A percentile compares a stretch with the other conserved stretches of the same genome.
Evolutionary conservation across 1,140 invertebrate species (phyloP).

Genomic region (Trypoxylus dichotomus): DNA sequence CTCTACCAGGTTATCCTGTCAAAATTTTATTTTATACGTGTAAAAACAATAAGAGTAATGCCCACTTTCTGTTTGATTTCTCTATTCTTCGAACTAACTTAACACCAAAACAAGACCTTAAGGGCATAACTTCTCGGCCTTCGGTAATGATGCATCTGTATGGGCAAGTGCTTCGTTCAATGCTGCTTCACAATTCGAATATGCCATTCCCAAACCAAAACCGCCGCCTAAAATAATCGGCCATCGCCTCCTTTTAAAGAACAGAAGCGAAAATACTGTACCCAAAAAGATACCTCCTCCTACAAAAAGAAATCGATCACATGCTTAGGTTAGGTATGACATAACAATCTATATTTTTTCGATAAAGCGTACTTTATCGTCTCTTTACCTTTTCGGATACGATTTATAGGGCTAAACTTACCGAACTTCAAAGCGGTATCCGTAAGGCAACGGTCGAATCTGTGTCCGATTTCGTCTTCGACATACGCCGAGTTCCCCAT

Average conservation of each 20-base stretch:
- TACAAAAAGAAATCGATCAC: conserved; percentile 46
- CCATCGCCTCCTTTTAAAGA: conserved; percentile 69
- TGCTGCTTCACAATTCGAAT: conserved; percentile 73
- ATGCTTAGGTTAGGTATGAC: conserved; percentile 30
- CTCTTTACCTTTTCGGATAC: not conserved
- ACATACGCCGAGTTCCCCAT: conserved; percentile 38
- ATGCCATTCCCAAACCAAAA: conserved; percentile 75
- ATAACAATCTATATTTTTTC: conserved; percentile 27
- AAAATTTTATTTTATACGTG: not conserved
- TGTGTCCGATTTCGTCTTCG: conserved; percentile 61
- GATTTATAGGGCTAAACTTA: conserved; percentile 46
- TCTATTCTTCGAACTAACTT: not conserved
- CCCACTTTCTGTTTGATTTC: not conserved
- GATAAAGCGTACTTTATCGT: not conserved
- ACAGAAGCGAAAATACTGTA: conserved; percentile 67
- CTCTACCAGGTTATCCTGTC: not conserved
- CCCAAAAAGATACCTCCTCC: conserved; percentile 70
- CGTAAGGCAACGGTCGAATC: conserved; percentile 64
- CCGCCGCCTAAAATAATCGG: conserved; percentile 71
- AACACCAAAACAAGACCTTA: not conserved
- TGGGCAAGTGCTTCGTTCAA: conserved; percentile 53
- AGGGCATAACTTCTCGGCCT: not conserved
- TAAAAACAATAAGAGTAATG: not conserved
- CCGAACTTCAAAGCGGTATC: conserved; percentile 65
- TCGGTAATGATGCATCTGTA: not conserved